These are phyloP conservation scores for Epiperipatus broadwayi DNA, from an alignment of 2,888 invertebrate species.

Conservation along the genomic window DNA sequence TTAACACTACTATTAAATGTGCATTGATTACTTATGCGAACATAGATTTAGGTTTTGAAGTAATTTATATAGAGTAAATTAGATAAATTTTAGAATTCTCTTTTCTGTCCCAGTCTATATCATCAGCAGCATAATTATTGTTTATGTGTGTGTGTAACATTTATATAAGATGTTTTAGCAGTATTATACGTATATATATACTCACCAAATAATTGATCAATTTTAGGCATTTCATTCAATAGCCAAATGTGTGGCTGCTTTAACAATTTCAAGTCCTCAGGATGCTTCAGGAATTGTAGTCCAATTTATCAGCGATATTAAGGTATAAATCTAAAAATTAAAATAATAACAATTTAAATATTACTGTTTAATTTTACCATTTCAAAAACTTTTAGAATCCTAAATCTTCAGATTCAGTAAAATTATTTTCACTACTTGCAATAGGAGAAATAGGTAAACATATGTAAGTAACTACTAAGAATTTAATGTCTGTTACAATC, in stretches of 20 bases:
- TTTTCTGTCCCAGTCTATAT: too few relatives aligned
- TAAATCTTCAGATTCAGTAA: constrained; percentile 50
- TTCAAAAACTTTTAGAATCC: constrained; percentile 48
- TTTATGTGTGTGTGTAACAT: too few relatives aligned
- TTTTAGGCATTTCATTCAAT: constrained; percentile 81
- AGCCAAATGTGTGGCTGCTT: constrained; percentile 85
- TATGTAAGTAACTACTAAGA: constrained; percentile 44
- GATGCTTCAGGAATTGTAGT: constrained; percentile 42
- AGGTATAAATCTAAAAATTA: constrained; percentile 18
- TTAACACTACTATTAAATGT: too few relatives aligned
- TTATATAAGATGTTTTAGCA: too few relatives aligned
- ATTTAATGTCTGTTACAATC: constrained; percentile 11
- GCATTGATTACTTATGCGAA: too few relatives aligned
- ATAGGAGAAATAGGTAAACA: constrained; percentile 93
- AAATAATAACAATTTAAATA: background rate
- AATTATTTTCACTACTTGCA: constrained; percentile 77
- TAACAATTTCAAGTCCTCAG: constrained; percentile 50
- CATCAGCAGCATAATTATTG: too few relatives aligned
- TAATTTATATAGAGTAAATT: too few relatives aligned
- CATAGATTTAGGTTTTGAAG: too few relatives aligned
- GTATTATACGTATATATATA: too few relatives aligned
- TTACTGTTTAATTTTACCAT: constrained; percentile 27
- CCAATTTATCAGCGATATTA: constrained; percentile 30
- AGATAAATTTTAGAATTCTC: too few relatives aligned
- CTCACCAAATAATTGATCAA: too few relatives aligned